Base-by-base conservation (phyloP, 2,888 invertebrate genomes). In the Cataglyphis livida region DNA sequence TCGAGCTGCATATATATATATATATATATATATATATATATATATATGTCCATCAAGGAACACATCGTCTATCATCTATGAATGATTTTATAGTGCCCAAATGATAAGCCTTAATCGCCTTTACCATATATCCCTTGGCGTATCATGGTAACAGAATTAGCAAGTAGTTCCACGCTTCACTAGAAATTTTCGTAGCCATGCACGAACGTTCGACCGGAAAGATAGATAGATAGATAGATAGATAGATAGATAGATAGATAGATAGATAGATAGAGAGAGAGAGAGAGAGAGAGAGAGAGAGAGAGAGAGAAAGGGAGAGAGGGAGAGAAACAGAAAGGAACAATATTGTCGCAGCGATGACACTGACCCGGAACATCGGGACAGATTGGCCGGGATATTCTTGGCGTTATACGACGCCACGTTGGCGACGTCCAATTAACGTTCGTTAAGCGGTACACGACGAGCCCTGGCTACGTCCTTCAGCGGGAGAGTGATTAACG, bases 401-500 rank as follows among this genome's bases (percentile, higher is more conserved):
- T 86, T 90, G 88, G 87, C 84, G 87, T 88, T 88, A 66, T 68
- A 89, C 83, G 87, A 87, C 85, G 88, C 87, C 90, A 87, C 87
- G 57, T 71, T 71, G 85, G 73, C 83, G 86, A 78, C 85, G 85
- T 89, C 86, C 90, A 92, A 92, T 92, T 91, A 91, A 88, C 82
- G 90, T 90, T 91, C 91, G 92, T 92, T 92, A 92, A 91, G 85
- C 82, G 85, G 84, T 82, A 84, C 85, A 85, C 85, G 83, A 84
- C 83, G 84, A 84, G 81, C 84, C 79, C 68, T 35, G 75, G 81
- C 76, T 84, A 85, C 87, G 85, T 88, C 65, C 85, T 89, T 48
- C 86, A 83, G 86, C 87, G 89, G 88, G 89, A 71, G 78, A 91
- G 89, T 91, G 91, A 91, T 92, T 91, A 92, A 91, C 90, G 88